Conservation (phyloP, 1,140 invertebrate genomes). For the Phortica variegata region DNA sequence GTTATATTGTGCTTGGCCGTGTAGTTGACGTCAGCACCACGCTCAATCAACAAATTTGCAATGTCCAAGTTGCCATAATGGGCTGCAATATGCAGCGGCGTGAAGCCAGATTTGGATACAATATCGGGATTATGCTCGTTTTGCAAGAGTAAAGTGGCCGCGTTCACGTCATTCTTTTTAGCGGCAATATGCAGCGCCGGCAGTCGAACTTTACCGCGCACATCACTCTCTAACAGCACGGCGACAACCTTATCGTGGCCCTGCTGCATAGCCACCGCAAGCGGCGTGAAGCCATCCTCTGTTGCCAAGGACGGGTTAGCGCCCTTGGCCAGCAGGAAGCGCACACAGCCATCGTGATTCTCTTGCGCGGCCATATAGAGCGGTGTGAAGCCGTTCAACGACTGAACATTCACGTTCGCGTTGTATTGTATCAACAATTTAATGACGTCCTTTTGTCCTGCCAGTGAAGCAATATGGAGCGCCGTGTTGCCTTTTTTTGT, state of each 20-base stretch:
- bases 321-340: slow-evolving; percentile 87
- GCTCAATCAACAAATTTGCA: slow-evolving; percentile 84
- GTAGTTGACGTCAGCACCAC: slow-evolving; percentile 95
- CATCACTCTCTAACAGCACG: slow-evolving; percentile 92
- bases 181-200: slow-evolving; percentile 97
- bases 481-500: slow-evolving; percentile 99
- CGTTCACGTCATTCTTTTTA: slow-evolving; percentile 98
- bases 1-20: slow-evolving; percentile 93
- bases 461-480: slow-evolving; percentile 97
- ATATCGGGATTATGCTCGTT: slow-evolving; percentile 95
- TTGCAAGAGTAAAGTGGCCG: slow-evolving; percentile 86
- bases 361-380: slow-evolving; percentile 99
- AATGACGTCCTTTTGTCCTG: slow-evolving; percentile 94
- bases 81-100: slow-evolving; percentile 95
- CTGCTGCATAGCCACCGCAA: slow-evolving; percentile 98
- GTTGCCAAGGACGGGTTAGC: slow-evolving; percentile 96
- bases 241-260: slow-evolving; percentile 98
- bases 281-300: slow-evolving; percentile 96
- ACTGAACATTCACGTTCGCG: slow-evolving; percentile 95
- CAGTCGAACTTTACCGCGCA: slow-evolving; percentile 84
- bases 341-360: slow-evolving; percentile 93
- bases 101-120: slow-evolving; percentile 96
- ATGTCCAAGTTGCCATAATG: slow-evolving; percentile 99
- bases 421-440: slow-evolving; percentile 83
- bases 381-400: slow-evolving; percentile 96